Conservation (phyloP, 2,888 invertebrate species). For the Netelia melanura region DNA sequence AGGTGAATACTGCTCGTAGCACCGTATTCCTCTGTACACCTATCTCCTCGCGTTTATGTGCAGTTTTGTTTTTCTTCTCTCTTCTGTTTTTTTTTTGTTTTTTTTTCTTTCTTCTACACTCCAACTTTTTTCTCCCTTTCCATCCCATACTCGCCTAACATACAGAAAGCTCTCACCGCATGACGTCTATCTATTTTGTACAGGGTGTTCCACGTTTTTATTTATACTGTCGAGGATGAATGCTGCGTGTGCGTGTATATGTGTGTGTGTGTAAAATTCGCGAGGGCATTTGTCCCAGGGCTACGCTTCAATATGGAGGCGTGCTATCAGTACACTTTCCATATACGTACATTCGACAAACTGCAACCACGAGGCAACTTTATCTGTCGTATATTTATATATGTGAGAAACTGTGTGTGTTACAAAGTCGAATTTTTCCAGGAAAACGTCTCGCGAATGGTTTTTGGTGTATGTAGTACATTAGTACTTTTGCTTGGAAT, state of each 20-base stretch:
- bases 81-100: background rate
- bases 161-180: background rate
- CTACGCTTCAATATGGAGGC: background rate
- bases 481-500: slow-evolving; percentile 10
- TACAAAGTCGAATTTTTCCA: too few relatives aligned
- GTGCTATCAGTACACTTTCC: slow-evolving; percentile 9
- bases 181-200: slow-evolving; percentile 30
- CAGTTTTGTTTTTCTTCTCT: slow-evolving; percentile 32
- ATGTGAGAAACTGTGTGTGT: too few relatives aligned
- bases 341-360: slow-evolving; percentile 32
- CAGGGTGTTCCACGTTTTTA: slow-evolving; percentile 47
- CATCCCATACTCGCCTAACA: background rate
- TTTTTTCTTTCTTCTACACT: background rate
- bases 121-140: background rate
- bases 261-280: background rate
- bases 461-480: background rate
- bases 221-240: slow-evolving; percentile 53
- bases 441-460: too few relatives aligned
- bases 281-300: background rate
- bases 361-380: slow-evolving; percentile 16
- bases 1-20: slow-evolving; percentile 18
- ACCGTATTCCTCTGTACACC: slow-evolving; percentile 30
- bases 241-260: background rate
- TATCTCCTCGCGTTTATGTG: slow-evolving; percentile 12
- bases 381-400: background rate